phyloP scores from a whole-genome alignment of 1,140 invertebrate genomes.

The Wasmannia auropunctata region DNA sequence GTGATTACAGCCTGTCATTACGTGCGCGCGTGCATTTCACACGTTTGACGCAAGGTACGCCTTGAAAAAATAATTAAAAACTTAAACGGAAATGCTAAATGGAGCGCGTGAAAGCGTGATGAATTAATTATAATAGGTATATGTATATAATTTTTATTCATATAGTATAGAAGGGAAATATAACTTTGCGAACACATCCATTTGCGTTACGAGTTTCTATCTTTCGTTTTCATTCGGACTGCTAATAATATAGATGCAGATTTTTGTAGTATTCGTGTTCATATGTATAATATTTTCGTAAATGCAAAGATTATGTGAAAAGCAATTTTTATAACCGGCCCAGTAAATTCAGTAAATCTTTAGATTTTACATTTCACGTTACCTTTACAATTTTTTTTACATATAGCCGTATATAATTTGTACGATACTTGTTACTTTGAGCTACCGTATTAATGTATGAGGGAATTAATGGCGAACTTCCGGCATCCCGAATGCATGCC shows the following conservation, averaged over 20 bases:
- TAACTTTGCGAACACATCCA: background rate
- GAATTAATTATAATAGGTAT: background rate
- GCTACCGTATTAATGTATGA: background rate
- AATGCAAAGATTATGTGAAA: background rate
- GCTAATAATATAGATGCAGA: background rate
- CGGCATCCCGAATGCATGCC: slow-evolving; percentile 27
- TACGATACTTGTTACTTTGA: background rate
- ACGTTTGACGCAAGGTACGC: background rate
- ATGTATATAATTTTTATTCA: too few species aligned
- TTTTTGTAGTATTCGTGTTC: background rate
- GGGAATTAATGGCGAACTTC: slow-evolving; percentile 21
- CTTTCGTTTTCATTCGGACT: background rate
- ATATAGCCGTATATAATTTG: background rate
- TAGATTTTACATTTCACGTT: background rate
- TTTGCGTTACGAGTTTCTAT: background rate
- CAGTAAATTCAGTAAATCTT: background rate
- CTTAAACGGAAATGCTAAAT: background rate
- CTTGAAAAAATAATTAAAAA: background rate
- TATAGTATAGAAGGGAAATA: background rate
- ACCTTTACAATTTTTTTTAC: background rate
- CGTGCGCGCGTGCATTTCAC: background rate
- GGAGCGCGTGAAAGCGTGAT: background rate
- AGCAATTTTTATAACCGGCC: background rate
- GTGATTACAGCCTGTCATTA: background rate
- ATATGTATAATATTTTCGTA: background rate